A percentile compares a stretch with the other conserved stretches of the same genome.
Conservation (phyloP, 2,888 invertebrate genomes). For the Cheilosia pagana region DNA sequence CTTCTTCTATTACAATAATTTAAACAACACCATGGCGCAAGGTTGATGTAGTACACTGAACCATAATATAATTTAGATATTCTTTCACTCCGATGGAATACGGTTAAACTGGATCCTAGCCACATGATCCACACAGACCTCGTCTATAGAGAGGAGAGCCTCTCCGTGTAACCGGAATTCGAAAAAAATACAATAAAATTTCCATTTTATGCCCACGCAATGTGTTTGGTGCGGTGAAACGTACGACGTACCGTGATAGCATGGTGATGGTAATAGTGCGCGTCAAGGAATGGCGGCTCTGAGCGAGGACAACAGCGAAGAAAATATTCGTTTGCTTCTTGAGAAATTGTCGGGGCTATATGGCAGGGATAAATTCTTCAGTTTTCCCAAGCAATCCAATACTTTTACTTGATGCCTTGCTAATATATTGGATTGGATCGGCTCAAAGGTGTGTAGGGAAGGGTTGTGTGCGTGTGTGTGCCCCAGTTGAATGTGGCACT, state of each 20-base stretch:
- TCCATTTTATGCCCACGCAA: slow-evolving; percentile 73
- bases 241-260: slow-evolving; percentile 29
- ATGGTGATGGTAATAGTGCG: slow-evolving; percentile 61
- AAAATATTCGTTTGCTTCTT: slow-evolving; percentile 47
- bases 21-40: slow-evolving; percentile 70
- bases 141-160: not conserved
- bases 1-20: slow-evolving; percentile 71
- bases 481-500: not conserved
- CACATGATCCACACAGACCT: slow-evolving; percentile 4
- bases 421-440: slow-evolving; percentile 61
- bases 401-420: slow-evolving; percentile 51
- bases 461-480: slow-evolving; percentile 1
- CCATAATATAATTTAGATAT: slow-evolving; percentile 70
- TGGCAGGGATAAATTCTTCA: slow-evolving; percentile 46
- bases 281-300: slow-evolving; percentile 33
- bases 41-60: slow-evolving; percentile 71
- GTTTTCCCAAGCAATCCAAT: slow-evolving; percentile 43
- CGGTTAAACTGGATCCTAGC: slow-evolving; percentile 18
- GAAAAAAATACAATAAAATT: slow-evolving; percentile 71
- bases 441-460: not conserved
- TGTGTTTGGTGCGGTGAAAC: slow-evolving; percentile 56
- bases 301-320: not conserved
- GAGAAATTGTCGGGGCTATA: slow-evolving; percentile 51
- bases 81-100: slow-evolving; percentile 27
- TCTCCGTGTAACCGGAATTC: slow-evolving; percentile 44